phyloP scores from a whole-genome alignment of 2,888 invertebrate species.

The Zaprionus obscuricornis region DNA sequence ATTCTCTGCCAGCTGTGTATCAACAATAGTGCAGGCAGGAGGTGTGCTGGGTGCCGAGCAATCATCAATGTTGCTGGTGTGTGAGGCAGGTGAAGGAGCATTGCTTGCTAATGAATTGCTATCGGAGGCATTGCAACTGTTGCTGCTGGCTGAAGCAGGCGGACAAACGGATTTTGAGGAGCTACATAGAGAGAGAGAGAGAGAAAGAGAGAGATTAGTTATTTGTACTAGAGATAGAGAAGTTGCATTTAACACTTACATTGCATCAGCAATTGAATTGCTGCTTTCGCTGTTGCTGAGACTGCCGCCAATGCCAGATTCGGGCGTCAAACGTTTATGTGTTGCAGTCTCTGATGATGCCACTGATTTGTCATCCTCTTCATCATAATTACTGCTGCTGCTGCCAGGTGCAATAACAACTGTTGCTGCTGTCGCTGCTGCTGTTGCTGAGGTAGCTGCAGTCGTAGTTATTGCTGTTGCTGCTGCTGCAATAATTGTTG shows the following conservation, averaged over 20 bases:
- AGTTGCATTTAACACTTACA: slow-evolving; percentile 58
- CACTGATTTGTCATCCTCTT: slow-evolving; percentile 62
- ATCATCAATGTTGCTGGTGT: slow-evolving; percentile 40
- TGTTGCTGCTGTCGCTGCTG: slow-evolving; percentile 4
- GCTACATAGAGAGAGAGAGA: slow-evolving; percentile 33
- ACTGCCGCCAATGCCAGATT: slow-evolving; percentile 80
- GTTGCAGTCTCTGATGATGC: slow-evolving; percentile 63
- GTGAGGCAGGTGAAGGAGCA: slow-evolving; percentile 83
- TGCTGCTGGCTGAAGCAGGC: slow-evolving; percentile 65
- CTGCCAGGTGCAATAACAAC: slow-evolving; percentile 17
- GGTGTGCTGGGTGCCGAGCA: slow-evolving; percentile 60
- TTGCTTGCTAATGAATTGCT: slow-evolving; percentile 85
- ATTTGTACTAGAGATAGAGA: neutral
- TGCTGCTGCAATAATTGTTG: neutral
- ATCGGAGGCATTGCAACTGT: slow-evolving; percentile 79
- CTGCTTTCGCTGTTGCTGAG: slow-evolving; percentile 79
- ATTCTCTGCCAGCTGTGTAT: slow-evolving; percentile 81
- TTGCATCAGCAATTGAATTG: slow-evolving; percentile 69
- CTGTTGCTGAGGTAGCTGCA: neutral
- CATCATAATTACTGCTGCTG: slow-evolving; percentile 63
- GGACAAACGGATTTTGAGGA: slow-evolving; percentile 60
- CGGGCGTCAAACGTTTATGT: slow-evolving; percentile 76
- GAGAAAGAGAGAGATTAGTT: neutral
- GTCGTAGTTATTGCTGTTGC: neutral
- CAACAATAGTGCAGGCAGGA: slow-evolving; percentile 66